Base-by-base conservation (phyloP, 2,797 vertebrate genomes). In the Pseudochaenichthys georgianus region DNA sequence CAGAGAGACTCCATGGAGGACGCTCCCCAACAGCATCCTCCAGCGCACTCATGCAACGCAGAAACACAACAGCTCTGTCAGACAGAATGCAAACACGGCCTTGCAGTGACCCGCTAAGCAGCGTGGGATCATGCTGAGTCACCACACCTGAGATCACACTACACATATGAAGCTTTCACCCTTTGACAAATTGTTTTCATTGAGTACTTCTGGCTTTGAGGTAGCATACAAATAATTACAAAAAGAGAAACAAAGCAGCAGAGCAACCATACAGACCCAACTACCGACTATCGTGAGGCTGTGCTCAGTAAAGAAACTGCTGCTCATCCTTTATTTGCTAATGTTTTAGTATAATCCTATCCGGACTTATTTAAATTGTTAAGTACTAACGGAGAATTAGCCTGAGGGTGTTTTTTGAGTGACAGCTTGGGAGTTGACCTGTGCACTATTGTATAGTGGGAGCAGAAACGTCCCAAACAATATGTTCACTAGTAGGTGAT, bases 41-140 rank as follows among this genome's bases (percentile, higher is more conserved):
- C 68, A 61, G 89, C 78, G 87, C 84, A 77, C 69, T 86, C 88
- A 85, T 80, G 88, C 90, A 89, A 81, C 51, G 60, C 80, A 55
- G 77, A 83, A 70, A 82, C 85, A 82, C 82, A 86, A 89, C 90
- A 87, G 77, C 80, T 54, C 64, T 81, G 92, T 88, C 86, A 92
- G 88, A 83, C 81, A 87, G 74, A 87, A 87, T 69, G 84, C 82
- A 87, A 86, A 90, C 87, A 78, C 13, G 84, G 75, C 88, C 87
- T 64, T 4, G 78, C 16, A 16, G 64, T 84, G 89, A 90, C 87
- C 87, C 28, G 5, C 65, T 82, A 83, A 89, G 85, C 75, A 84
- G 78, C 63, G 79, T 86, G 87, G 80, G 89, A 87, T 83, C 81
- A 63, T 41, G 88, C 81, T 76, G 86, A 86, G 82, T 92, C 91